Evolutionary conservation across 2,888 invertebrate species (phyloP).

Genomic region (Hofmannophila pseudospretella): DNA sequence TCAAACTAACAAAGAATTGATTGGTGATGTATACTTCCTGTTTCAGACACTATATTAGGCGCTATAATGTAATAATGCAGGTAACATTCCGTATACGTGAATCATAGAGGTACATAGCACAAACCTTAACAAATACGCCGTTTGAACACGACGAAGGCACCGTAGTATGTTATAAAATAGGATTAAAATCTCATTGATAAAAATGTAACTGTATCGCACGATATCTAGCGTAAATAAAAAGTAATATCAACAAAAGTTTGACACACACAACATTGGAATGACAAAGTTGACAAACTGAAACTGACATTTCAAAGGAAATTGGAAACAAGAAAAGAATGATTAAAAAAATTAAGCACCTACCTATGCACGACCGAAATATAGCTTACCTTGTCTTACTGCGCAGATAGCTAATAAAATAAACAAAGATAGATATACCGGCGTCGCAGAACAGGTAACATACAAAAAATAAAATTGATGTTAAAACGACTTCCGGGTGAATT

Average conservation of each 20-base stretch:
- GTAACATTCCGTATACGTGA: constrained; percentile 68
- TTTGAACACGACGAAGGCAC: constrained; percentile 26
- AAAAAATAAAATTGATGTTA: constrained; percentile 22
- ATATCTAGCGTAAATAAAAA: constrained; percentile 44
- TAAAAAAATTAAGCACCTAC: constrained; percentile 4
- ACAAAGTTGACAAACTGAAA: constrained; percentile 49
- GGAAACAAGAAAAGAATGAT: constrained; percentile 24
- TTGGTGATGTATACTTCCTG: constrained; percentile 41
- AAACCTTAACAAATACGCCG: constrained; percentile 34
- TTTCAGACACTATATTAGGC: constrained; percentile 46
- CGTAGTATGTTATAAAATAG: constrained; percentile 20
- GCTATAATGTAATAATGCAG: constrained; percentile 47
- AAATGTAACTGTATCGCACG: constrained; percentile 33
- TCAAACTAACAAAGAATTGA: constrained; percentile 16
- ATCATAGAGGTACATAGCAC: constrained; percentile 52
- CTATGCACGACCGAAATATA: too few species aligned
- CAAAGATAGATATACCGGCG: constrained; percentile 36
- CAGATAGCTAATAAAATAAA: too few species aligned
- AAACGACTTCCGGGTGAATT: constrained; percentile 29
- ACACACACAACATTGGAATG: constrained; percentile 52
- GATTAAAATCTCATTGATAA: constrained; percentile 52
- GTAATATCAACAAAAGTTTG: constrained; percentile 73
- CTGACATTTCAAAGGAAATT: constrained; percentile 24
- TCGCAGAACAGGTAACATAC: constrained; percentile 22
- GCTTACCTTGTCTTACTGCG: constrained; percentile 16